These are phyloP conservation scores for Synanthedon vespiformis DNA, from an alignment of 2,888 invertebrate genomes.

Conservation along the genomic window DNA sequence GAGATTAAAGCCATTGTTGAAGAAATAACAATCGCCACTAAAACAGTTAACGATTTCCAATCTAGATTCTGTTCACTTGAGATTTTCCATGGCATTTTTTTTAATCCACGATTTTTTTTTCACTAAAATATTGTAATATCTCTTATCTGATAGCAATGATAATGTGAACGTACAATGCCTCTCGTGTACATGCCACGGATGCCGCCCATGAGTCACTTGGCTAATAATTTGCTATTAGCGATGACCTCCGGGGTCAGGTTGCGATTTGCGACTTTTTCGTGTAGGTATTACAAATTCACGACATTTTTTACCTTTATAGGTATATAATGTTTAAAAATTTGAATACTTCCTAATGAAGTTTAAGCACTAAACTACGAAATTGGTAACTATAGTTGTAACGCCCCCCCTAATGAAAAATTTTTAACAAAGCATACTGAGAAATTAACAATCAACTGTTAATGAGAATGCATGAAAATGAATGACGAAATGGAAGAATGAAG, in stretches of 20 bases:
- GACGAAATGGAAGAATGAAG: no score
- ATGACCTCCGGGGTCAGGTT: constrained; percentile 39
- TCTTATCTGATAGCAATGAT: not conserved
- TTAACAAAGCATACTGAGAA: no score
- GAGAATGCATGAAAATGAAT: no score
- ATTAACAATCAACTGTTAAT: no score
- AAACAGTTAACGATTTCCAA: not conserved
- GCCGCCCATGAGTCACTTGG: constrained; percentile 29
- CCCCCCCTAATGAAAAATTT: no score
- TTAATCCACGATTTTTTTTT: no score
- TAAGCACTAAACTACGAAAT: no score
- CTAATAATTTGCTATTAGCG: constrained; percentile 32
- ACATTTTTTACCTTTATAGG: not conserved
- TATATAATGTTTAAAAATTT: no score
- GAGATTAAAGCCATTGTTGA: not conserved
- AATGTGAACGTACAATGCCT: constrained; percentile 10
- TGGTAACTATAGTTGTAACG: no score
- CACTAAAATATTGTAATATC: no score
- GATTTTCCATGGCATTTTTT: not conserved
- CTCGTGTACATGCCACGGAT: constrained; percentile 8
- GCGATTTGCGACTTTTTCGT: constrained; percentile 20
- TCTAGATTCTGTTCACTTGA: not conserved
- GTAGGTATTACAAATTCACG: not conserved
- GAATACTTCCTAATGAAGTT: no score
- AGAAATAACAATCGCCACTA: constrained; percentile 1